Conservation (phyloP, 2,113 vertebrate species). For the Scytalopus superciliaris region DNA sequence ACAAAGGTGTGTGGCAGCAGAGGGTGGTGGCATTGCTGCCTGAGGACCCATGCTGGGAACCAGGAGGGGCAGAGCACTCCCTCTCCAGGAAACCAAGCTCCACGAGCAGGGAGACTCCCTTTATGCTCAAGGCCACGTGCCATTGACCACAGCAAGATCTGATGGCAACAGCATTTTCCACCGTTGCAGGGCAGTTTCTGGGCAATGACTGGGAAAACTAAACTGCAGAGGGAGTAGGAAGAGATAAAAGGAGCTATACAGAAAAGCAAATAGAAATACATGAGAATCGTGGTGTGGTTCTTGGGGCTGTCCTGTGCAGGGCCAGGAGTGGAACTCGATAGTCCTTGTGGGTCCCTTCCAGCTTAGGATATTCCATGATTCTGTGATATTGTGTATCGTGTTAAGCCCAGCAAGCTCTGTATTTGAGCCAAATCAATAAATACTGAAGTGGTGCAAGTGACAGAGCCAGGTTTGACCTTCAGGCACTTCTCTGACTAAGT, state of each 20-base stretch:
- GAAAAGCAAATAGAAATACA: not conserved
- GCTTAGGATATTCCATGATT: not conserved
- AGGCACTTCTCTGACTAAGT: not conserved
- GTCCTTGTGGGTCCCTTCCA: not conserved
- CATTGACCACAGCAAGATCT: not conserved
- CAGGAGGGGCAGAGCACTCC: not conserved
- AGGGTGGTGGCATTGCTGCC: not conserved
- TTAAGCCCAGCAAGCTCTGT: not conserved
- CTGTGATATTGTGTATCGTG: not conserved
- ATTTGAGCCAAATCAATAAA: slow-evolving; percentile 19
- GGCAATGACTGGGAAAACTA: not conserved
- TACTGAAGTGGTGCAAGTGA: not conserved
- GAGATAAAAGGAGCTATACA: not conserved
- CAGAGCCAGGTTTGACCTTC: not conserved
- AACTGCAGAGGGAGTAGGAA: not conserved
- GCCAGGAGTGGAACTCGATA: not conserved
- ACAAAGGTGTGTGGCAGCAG: not conserved
- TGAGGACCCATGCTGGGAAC: not conserved
- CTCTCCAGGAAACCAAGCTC: not conserved
- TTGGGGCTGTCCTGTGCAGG: not conserved
- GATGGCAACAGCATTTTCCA: not conserved
- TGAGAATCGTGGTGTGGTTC: not conserved
- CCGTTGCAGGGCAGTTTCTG: not conserved
- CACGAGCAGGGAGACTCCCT: not conserved
- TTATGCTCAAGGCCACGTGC: not conserved